Evolutionary conservation across 2,113 vertebrate genomes (phyloP), one percentile per base, ranked within the genome.

Genomic region (Nothobranchius kuhntae): DNA sequence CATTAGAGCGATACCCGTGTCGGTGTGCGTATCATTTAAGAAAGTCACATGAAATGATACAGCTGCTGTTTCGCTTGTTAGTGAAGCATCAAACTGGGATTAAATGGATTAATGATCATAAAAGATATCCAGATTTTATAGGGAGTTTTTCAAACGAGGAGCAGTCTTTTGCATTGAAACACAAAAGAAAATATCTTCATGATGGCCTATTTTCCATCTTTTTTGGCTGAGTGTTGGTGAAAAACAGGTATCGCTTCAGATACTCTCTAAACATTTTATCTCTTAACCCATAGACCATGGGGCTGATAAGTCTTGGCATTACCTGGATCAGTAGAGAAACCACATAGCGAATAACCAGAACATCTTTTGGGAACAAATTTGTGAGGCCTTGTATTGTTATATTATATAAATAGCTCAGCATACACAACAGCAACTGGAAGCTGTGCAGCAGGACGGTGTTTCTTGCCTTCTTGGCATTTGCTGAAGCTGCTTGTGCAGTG

Each of bases 391-490:
- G 35, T 6, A 48, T 38, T 3, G n/a, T 13, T n/a, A 66, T 13
- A 13, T 6, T 56, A 9, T 47, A 7, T 17, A 87, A 50, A 2
- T 88, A 92, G 2, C 46, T 81, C 0, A 90, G 61, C 88, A 91
- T 91, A 44, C 85, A 89, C 14, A 92, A 42, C 4, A 89, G 15
- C 46, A 92, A 53, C 83, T 93, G 91, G 1, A 86, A 82, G 0
- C 75, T 86, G 1, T 93, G 91, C 0, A 90, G 86, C 7, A 92
- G 58, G 9, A 91, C 82, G 0, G 91, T 92, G 68, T 89, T 89
- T 9, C 80, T 59, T 17, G 91, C 90, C 56, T 91, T 92, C 14
- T 38, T 78, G 1, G 61, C 50, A 10, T 85, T 74, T 0, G 4
- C 17, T 0, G 51, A 73, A 0, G 71, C 73, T 2, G 63, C 62